Evolutionary conservation across 2,888 invertebrate genomes (phyloP).

Genomic region (Oscheius sp.): DNA sequence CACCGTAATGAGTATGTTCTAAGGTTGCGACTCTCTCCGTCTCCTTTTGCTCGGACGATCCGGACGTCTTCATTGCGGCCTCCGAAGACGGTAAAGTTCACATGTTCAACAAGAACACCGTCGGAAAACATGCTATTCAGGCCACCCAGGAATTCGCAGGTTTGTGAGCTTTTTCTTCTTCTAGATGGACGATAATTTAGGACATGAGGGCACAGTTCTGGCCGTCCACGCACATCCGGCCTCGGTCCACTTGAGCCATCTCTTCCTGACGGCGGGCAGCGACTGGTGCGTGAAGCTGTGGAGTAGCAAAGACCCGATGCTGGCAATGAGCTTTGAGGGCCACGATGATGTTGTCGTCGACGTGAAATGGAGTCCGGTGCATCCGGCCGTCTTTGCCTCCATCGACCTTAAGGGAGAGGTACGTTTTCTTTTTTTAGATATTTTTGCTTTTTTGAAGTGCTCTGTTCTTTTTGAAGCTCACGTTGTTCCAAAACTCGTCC

Average conservation of each 20-base stretch:
- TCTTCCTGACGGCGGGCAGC: constrained; percentile 94
- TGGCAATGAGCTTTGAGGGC: constrained; percentile 91
- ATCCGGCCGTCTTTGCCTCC: constrained; percentile 96
- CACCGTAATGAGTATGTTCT: not conserved
- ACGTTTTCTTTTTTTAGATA: constrained; percentile 78
- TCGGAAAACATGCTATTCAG: constrained; percentile 78
- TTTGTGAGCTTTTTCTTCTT: not conserved
- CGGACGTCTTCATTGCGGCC: constrained; percentile 95
- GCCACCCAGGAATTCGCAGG: constrained; percentile 15
- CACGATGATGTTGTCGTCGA: constrained; percentile 97
- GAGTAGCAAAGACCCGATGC: constrained; percentile 92
- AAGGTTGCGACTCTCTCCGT: constrained; percentile 88
- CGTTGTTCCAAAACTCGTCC: too few relatives aligned
- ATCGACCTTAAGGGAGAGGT: constrained; percentile 93
- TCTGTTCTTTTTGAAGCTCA: too few relatives aligned
- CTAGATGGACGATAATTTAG: constrained; percentile 40
- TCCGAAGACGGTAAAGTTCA: constrained; percentile 96
- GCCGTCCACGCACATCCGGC: constrained; percentile 82
- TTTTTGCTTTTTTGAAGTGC: too few relatives aligned
- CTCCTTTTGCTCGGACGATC: constrained; percentile 90
- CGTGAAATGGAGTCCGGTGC: constrained; percentile 96
- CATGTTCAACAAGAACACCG: constrained; percentile 84
- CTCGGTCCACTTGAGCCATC: constrained; percentile 90
- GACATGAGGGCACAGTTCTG: constrained; percentile 62
- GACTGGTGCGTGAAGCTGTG: constrained; percentile 99